Conservation (phyloP, 1,140 invertebrate genomes). For the Himalopsyche phryganea region DNA sequence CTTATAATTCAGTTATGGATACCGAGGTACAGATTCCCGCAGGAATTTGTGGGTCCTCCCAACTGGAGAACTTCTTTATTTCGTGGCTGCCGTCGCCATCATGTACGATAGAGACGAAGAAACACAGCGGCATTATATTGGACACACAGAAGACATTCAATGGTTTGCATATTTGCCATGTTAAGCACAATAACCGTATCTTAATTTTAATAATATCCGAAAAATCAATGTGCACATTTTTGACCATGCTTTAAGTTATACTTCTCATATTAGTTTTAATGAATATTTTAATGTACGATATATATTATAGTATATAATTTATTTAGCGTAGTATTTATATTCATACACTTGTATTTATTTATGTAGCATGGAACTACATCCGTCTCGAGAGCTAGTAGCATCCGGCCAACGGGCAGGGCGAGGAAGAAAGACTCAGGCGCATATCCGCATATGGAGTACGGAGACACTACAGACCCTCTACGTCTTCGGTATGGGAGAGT, state of each 20-base stretch:
- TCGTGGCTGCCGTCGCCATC: slow-evolving; percentile 86
- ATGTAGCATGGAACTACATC: slow-evolving; percentile 82
- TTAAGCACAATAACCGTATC: no score
- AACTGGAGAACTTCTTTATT: slow-evolving; percentile 90
- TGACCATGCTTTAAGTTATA: no score
- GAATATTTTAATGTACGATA: no score
- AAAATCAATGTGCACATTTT: no score
- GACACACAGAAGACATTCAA: slow-evolving; percentile 91
- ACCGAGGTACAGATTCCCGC: slow-evolving; percentile 82
- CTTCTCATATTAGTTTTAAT: no score
- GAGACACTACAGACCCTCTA: slow-evolving; percentile 87
- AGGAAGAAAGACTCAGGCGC: slow-evolving; percentile 80
- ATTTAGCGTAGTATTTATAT: no score
- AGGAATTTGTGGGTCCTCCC: slow-evolving; percentile 88
- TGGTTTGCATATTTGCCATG: slow-evolving; percentile 55
- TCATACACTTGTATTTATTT: no score
- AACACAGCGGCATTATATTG: slow-evolving; percentile 86
- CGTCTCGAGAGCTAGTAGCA: slow-evolving; percentile 84
- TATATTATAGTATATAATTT: no score
- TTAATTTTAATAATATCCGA: no score
- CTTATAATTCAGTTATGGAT: slow-evolving; percentile 71
- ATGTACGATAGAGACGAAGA: slow-evolving; percentile 88
- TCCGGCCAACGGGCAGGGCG: slow-evolving; percentile 83
- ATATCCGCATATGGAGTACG: slow-evolving; percentile 92
- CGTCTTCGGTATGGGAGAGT: slow-evolving; percentile 87